A percentile compares a stretch with the other conserved stretches of the same genome.
Conservation (phyloP, 1,140 invertebrate species). For the Danaus melanippus region DNA sequence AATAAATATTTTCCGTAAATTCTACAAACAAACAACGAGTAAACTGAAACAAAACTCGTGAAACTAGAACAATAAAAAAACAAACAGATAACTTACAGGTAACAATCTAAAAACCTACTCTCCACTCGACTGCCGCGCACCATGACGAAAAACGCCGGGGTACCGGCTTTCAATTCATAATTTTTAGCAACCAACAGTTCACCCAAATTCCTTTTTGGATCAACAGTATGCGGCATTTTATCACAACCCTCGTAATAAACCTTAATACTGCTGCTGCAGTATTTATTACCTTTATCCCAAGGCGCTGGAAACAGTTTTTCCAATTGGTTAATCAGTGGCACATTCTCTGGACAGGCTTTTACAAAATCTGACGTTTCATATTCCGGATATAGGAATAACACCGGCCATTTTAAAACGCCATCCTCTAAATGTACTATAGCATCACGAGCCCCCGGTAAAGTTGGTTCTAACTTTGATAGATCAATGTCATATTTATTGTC, state of each 20-base stretch:
- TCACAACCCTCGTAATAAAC: slow-evolving; percentile 86
- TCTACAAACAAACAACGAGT: too few relatives aligned
- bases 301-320: slow-evolving; percentile 78
- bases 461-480: slow-evolving; percentile 74
- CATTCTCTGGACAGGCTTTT: slow-evolving; percentile 77
- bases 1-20: too few relatives aligned
- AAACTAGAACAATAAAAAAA: too few relatives aligned
- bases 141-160: slow-evolving; percentile 56
- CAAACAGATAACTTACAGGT: slow-evolving; percentile 24
- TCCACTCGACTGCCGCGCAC: slow-evolving; percentile 45
- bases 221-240: slow-evolving; percentile 77
- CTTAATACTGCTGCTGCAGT: slow-evolving; percentile 77
- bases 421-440: slow-evolving; percentile 79
- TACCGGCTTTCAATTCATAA: slow-evolving; percentile 69
- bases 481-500: slow-evolving; percentile 62
- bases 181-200: slow-evolving; percentile 77
- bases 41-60: too few relatives aligned
- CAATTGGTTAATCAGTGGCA: slow-evolving; percentile 44
- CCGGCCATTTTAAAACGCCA: slow-evolving; percentile 77
- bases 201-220: slow-evolving; percentile 74
- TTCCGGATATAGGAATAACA: slow-evolving; percentile 55
- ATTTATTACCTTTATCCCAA: slow-evolving; percentile 84
- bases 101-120: slow-evolving; percentile 47
- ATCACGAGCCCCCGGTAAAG: slow-evolving; percentile 75
- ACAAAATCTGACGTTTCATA: slow-evolving; percentile 72